Base-by-base conservation (phyloP, 2,113 vertebrate species). In the Hemiscyllium ocellatum region DNA sequence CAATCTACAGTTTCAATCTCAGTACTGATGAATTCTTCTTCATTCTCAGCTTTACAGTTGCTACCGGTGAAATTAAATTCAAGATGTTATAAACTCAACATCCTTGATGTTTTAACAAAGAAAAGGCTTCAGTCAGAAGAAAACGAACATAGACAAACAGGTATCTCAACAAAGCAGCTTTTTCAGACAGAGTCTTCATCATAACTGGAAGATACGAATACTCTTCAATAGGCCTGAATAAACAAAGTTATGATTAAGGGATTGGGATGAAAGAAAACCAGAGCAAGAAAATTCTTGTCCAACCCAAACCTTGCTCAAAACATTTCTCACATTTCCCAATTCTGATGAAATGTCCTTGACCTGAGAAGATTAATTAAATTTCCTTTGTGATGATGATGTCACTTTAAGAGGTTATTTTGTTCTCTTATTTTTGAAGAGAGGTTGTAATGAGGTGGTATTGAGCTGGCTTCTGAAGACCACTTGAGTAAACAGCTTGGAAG, bases 11-110 rank as follows among this genome's bases (percentile, higher is more conserved):
- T 96, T 65, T 96, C 96, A 94, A 69, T 96, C 19, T 95, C 22
- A 0, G 15, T 42, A 37, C 89, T 96, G 1, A 89, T 96, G 13
- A 94, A 33, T 29, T 97, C 97, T 70, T 97, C 96, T 95, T 95
- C 87, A 29, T 69, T 29, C 78, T 96, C 96, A 20, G 96, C 50
- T 47, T 12, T 0, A 8, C 24, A 37, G 65, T 65, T 20, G 13
- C 65, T 94, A 68, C 90, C 65, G 69, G 56, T 42, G 68, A 94
- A 94, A 6, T n/a, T 94, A 42, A n/a, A 22, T 19, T 5, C 90
- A 42, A 94, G n/a, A 68, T 22, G 13, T 90, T 29, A 56, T 66
- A 94, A 94, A 42, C 19, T 42, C 68, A 94, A 69, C 22, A 90
- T 17, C 19, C 80, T 89, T 50, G 12, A 52, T 89, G 86, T 89